A percentile compares a stretch with the other conserved stretches of the same genome.
Evolutionary conservation across 2,888 invertebrate genomes (phyloP).

Genomic region (Drosophila engyochracea): DNA sequence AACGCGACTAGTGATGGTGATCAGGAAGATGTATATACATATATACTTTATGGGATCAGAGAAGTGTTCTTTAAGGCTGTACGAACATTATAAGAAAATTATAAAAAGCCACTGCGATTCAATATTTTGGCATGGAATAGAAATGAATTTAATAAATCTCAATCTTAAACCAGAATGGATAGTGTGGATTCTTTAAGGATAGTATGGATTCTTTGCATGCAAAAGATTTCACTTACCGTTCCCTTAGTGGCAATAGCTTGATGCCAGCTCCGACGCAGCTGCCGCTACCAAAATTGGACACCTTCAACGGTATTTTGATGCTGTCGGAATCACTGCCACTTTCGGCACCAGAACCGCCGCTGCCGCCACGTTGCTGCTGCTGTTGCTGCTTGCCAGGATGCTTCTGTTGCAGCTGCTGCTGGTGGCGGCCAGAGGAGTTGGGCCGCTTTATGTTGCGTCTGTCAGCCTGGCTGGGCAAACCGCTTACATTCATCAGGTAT

Average conservation of each 20-base stretch:
- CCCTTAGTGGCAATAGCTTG: constrained; percentile 86
- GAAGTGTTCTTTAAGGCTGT: background rate
- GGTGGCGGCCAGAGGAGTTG: constrained; percentile 79
- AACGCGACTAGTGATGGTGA: background rate
- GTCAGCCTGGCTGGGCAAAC: constrained; percentile 65
- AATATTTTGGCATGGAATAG: background rate
- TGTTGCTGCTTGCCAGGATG: constrained; percentile 52
- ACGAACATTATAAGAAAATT: background rate
- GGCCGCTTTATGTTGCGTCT: constrained; percentile 84
- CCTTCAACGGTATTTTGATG: constrained; percentile 89
- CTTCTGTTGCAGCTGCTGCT: constrained; percentile 64
- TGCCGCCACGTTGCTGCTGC: constrained; percentile 62
- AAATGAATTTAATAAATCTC: background rate
- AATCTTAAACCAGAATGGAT: background rate
- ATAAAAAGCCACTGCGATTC: background rate
- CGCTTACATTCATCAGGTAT: constrained; percentile 83
- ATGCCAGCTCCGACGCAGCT: constrained; percentile 58
- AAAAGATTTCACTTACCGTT: constrained; percentile 86
- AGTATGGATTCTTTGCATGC: background rate
- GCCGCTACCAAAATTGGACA: constrained; percentile 82
- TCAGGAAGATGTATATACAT: background rate
- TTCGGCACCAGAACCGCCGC: constrained; percentile 81
- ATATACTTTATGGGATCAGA: background rate
- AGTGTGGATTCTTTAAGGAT: background rate
- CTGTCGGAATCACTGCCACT: constrained; percentile 92